A percentile compares a stretch with the other conserved stretches of the same genome.
phyloP scores from a whole-genome alignment of 1,140 invertebrate genomes.

The Hycleus cichorii region DNA sequence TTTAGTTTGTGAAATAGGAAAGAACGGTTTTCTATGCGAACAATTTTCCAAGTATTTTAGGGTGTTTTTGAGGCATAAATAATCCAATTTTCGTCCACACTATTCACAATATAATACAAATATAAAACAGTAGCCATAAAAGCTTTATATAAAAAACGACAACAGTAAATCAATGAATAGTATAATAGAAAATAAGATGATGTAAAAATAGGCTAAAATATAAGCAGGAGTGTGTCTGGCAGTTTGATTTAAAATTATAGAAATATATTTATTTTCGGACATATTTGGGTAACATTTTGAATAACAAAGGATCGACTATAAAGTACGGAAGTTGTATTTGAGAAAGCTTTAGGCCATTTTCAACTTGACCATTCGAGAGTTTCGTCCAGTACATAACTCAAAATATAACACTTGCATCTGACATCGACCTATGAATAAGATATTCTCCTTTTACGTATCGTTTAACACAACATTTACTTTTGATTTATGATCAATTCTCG shows the following conservation, averaged over 20 bases:
- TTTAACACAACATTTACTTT: constrained; percentile 1
- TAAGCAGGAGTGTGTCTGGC: constrained; percentile 16
- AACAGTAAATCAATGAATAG: constrained; percentile 9
- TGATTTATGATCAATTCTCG: not conserved
- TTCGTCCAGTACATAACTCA: constrained; percentile 13
- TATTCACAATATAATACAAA: no score
- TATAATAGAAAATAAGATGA: constrained; percentile 5
- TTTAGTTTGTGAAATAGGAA: no score
- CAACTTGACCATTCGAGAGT: constrained; percentile 16
- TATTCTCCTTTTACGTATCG: constrained; percentile 10
- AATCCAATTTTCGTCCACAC: no score
- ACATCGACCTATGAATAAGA: constrained; percentile 8
- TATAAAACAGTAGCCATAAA: no score
- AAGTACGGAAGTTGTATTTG: constrained; percentile 12
- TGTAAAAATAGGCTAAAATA: constrained; percentile 6
- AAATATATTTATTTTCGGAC: constrained; percentile 10
- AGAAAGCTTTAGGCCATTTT: constrained; percentile 11
- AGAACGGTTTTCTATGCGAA: no score
- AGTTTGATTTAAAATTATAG: constrained; percentile 12
- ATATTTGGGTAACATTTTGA: constrained; percentile 19
- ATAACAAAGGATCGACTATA: constrained; percentile 15
- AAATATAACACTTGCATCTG: constrained; percentile 8
- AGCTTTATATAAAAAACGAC: not conserved
- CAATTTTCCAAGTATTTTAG: no score
- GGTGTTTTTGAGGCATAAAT: no score